Percentiles rank a stretch among this genome's conserved stretches.
Evolutionary conservation across 2,113 vertebrate species (phyloP).

Genomic region (Rana temporaria): DNA sequence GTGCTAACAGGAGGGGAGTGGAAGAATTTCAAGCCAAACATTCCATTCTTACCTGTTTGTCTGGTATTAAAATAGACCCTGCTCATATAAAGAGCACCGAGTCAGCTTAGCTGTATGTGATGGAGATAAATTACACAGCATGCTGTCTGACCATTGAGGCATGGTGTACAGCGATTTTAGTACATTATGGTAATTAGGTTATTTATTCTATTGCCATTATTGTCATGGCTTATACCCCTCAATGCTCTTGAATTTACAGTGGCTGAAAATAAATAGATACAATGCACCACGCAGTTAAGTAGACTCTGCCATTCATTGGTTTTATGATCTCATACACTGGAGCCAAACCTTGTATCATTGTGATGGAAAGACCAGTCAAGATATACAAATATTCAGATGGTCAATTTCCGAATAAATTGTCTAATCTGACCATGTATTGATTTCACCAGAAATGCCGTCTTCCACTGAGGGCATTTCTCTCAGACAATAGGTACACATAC

Average conservation of each 20-base stretch:
- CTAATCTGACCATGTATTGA: too few species aligned
- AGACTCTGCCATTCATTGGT: not conserved
- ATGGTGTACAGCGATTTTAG: not conserved
- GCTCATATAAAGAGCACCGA: not conserved
- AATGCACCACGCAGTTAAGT: not conserved
- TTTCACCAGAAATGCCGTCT: too few species aligned
- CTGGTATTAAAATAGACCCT: not conserved
- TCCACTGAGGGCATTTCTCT: too few species aligned
- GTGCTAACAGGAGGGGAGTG: not conserved
- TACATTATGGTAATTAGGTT: not conserved
- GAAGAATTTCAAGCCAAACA: not conserved
- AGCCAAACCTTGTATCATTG: too few species aligned
- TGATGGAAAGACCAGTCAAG: too few species aligned
- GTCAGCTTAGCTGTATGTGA: constrained; percentile 9
- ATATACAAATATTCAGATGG: too few species aligned
- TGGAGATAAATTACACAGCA: constrained; percentile 29
- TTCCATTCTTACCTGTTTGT: constrained; percentile 3
- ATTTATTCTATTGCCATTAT: not conserved
- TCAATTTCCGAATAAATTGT: too few species aligned
- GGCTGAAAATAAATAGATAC: not conserved
- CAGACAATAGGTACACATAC: too few species aligned
- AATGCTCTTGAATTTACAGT: not conserved
- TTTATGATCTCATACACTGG: too few species aligned
- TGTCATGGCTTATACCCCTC: not conserved
- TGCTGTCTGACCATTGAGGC: not conserved